Evolutionary conservation across 2,113 vertebrate species (phyloP).

Genomic region (Euleptes europaea): DNA sequence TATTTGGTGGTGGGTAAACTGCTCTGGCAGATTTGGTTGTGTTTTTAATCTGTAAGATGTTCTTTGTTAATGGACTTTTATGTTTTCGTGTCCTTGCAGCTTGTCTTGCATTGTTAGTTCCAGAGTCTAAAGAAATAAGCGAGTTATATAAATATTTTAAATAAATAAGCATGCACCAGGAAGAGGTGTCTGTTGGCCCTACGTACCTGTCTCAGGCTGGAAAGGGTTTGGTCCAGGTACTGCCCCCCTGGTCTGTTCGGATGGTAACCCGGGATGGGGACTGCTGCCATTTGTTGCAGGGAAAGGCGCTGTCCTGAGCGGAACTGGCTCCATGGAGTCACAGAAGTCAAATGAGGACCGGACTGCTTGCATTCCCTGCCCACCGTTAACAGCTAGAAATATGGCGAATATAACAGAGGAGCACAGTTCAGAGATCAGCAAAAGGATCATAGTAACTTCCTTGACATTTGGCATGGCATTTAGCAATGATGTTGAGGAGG

Average conservation of each 20-base stretch:
- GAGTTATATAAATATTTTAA: too few species aligned
- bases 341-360: conserved; percentile 83
- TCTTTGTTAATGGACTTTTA: too few species aligned
- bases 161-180: background rate
- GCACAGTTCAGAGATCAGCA: background rate
- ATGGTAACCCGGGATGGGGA: conserved; percentile 56
- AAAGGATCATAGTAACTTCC: rapidly evolving
- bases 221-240: conserved; percentile 67
- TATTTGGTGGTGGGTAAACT: too few species aligned
- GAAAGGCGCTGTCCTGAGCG: conserved; percentile 73
- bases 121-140: too few species aligned
- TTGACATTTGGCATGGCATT: background rate
- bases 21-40: too few species aligned
- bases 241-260: conserved; percentile 70
- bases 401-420: background rate
- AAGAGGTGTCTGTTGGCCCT: background rate
- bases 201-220: conserved; percentile 76
- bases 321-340: conserved; percentile 75
- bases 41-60: too few species aligned
- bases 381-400: conserved; percentile 71
- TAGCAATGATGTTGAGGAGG: background rate
- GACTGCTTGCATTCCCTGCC: conserved; percentile 70
- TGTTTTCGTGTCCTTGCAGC: too few species aligned
- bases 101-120: too few species aligned
- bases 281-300: conserved; percentile 77